Evolutionary conservation across 2,113 vertebrate species (phyloP).

Genomic region (Dromiciops gliroides): DNA sequence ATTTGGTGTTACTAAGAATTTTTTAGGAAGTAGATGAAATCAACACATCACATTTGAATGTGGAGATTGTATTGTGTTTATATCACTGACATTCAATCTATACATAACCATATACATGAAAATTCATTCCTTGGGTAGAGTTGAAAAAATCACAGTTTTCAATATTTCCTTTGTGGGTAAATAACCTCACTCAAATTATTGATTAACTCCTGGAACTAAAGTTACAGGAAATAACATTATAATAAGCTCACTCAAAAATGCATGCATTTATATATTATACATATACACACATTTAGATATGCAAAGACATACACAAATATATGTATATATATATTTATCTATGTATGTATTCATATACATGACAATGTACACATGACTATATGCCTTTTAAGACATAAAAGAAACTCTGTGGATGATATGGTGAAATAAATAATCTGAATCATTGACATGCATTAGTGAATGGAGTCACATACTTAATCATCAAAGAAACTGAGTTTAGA

Average conservation of each 20-base stretch:
- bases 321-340: no score
- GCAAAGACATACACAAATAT: no score
- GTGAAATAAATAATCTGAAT: not conserved
- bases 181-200: not conserved
- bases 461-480: not conserved
- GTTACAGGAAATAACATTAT: not conserved
- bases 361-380: no score
- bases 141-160: not conserved
- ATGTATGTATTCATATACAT: no score
- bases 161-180: not conserved
- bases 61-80: not conserved
- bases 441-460: not conserved
- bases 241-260: not conserved
- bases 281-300: no score
- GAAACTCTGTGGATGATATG: not conserved
- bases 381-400: not conserved
- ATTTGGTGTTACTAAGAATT: slow-evolving; percentile 48
- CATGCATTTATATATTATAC: not conserved
- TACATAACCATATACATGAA: not conserved
- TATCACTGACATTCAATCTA: not conserved
- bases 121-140: not conserved
- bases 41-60: not conserved
- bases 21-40: not conserved
- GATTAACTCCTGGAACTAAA: not conserved
- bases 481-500: not conserved